Evolutionary conservation across 2,113 vertebrate genomes (phyloP), one percentile per base, ranked within the genome.

Genomic region (Zingel zingel): DNA sequence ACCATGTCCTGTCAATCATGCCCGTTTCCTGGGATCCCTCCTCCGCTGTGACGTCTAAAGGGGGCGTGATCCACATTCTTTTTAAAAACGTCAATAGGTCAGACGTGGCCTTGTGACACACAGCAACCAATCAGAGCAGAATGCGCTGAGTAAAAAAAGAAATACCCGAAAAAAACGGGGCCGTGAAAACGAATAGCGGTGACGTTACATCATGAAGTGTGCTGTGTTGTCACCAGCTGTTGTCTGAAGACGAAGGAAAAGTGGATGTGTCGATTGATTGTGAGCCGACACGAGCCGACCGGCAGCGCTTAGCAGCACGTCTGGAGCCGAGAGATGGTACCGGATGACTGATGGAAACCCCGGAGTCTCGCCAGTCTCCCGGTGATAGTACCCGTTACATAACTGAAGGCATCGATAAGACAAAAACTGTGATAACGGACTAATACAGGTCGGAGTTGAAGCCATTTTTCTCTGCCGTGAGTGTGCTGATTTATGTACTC

Each of bases 191-290:
- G 77, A 68, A 5, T 18, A 36, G 27, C 65, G 81, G 79, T 93
- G 94, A 95, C 93, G 95, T 86, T 72, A 63, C 58, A 50, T 65
- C 48, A 59, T 68, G 91, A 87, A 67, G 83, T 12, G 58, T 75
- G 87, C 88, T 33, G 88, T 91, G 90, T 90, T 94, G 89, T 94
- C 90, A 84, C 79, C 94, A 91, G 94, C 93, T 93, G 94, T 88
- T 89, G 82, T 74, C 48, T 48, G 73, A 74, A 84, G 76, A 72
- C 87, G 70, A 59, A 85, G 75, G 12, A 64, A 74, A 89, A 91
- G 90, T 88, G 86, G 71, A 54, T 33, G 80, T 33, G 65, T 77
- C 56, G 73, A 0, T 2, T 57, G 50, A 47, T 64, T 6, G 78
- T 39, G 21, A 0, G 57, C 27, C 51, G 2, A 12, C 33, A 14